Evolutionary conservation across 2,888 invertebrate genomes (phyloP).

Genomic region (Aphidoletes aphidimyza): DNA sequence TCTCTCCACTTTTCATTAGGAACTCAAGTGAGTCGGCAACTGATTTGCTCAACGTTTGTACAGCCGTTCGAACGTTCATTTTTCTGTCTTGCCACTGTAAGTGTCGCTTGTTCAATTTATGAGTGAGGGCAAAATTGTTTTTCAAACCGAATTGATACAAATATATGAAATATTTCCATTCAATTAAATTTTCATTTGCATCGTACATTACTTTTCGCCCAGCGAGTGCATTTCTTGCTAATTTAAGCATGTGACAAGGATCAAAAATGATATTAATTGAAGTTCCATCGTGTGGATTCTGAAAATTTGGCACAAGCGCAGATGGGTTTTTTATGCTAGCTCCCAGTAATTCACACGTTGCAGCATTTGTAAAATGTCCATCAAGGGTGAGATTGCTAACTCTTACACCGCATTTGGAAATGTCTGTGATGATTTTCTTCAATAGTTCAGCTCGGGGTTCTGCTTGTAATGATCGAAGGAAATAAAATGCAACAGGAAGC

Average conservation of each 20-base stretch:
- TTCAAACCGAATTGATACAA: not conserved
- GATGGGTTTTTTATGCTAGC: not conserved
- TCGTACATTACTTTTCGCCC: not conserved
- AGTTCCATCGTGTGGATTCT: not conserved
- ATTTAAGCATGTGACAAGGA: not conserved
- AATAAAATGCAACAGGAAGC: not conserved
- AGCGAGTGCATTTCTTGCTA: not conserved
- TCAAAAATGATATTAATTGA: not conserved
- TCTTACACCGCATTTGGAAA: not conserved
- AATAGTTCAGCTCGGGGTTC: not conserved
- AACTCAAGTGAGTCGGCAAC: not conserved
- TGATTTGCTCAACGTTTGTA: not conserved
- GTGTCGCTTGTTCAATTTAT: not conserved
- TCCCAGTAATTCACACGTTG: not conserved
- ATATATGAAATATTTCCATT: not conserved
- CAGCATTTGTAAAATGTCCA: not conserved
- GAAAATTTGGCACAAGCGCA: not conserved
- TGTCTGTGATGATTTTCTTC: not conserved
- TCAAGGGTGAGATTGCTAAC: not conserved
- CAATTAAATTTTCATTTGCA: not conserved
- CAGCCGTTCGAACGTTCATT: not conserved
- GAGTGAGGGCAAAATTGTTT: not conserved
- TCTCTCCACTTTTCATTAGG: not conserved
- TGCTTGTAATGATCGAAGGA: not conserved
- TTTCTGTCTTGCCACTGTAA: not conserved